Percentiles rank a stretch among this genome's conserved stretches.
Conservation (phyloP, 1,140 invertebrate species). For the Drosophila sproati region DNA sequence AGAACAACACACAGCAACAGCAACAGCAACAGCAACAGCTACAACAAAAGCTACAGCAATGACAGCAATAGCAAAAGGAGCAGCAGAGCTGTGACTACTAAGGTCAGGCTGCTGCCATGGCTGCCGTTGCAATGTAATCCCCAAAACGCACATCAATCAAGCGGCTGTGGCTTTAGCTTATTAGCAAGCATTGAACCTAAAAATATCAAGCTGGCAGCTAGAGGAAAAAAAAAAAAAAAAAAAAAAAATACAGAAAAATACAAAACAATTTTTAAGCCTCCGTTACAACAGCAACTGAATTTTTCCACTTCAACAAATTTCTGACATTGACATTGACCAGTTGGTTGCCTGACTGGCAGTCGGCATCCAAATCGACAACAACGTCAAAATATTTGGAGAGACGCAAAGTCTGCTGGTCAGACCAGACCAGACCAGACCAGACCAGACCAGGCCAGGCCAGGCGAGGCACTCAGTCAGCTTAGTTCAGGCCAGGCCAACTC, state of each 20-base stretch:
- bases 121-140: constrained; percentile 62
- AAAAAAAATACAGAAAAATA: background rate
- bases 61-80: constrained; percentile 25
- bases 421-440: constrained; percentile 22
- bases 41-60: constrained; percentile 15
- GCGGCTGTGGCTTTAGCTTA: constrained; percentile 40
- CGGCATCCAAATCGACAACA: constrained; percentile 61
- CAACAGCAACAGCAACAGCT: constrained; percentile 14
- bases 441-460: constrained; percentile 18
- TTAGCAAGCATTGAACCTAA: constrained; percentile 54
- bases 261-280: constrained; percentile 25
- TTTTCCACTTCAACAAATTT: constrained; percentile 77
- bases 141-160: constrained; percentile 73
- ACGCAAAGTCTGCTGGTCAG: constrained; percentile 52
- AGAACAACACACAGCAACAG: constrained; percentile 46
- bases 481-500: constrained; percentile 42
- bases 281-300: constrained; percentile 50
- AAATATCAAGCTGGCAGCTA: constrained; percentile 40
- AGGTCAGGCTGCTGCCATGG: constrained; percentile 54
- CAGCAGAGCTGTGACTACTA: constrained; percentile 31
- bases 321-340: constrained; percentile 81
- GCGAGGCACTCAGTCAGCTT: background rate
- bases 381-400: constrained; percentile 77
- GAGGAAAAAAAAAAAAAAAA: constrained; percentile 25
- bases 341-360: constrained; percentile 19